Percentiles rank a stretch among this genome's conserved stretches.
These are phyloP conservation scores for Pipa parva DNA, from an alignment of 2,113 vertebrate genomes.

Conservation along the genomic window DNA sequence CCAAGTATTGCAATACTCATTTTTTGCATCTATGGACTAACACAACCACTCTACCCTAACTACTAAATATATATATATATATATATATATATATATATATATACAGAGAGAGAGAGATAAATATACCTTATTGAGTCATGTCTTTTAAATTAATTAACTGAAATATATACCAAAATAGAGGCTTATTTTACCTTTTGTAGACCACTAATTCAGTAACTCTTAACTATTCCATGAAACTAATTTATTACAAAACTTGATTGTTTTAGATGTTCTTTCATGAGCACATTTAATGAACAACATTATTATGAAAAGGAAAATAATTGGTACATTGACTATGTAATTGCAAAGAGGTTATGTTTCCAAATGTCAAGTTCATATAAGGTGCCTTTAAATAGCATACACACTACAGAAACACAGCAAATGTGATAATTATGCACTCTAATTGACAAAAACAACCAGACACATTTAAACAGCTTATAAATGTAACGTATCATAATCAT, in stretches of 20 bases:
- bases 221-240: conserved; percentile 34
- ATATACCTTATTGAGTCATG: too few species aligned
- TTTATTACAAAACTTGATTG: conserved; percentile 34
- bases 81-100: too few species aligned
- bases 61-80: too few species aligned
- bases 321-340: conserved; percentile 24
- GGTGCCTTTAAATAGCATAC: conserved; percentile 13
- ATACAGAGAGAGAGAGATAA: too few species aligned
- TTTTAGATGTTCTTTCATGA: conserved; percentile 28
- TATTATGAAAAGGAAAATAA: conserved; percentile 23
- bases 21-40: too few species aligned
- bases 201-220: conserved; percentile 15
- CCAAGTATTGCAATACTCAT: too few species aligned
- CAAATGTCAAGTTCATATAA: conserved; percentile 17
- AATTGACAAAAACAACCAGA: conserved; percentile 28
- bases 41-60: too few species aligned
- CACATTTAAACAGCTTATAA: too few species aligned
- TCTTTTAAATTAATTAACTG: too few species aligned
- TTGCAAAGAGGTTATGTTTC: conserved; percentile 21
- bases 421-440: conserved; percentile 1
- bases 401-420: background rate
- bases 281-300: conserved; percentile 37
- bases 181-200: conserved; percentile 8
- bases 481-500: too few species aligned
- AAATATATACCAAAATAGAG: background rate